A percentile compares a stretch with the other conserved stretches of the same genome.
Conservation (phyloP, 1,140 invertebrate species). For the Halictus rubicundus region DNA sequence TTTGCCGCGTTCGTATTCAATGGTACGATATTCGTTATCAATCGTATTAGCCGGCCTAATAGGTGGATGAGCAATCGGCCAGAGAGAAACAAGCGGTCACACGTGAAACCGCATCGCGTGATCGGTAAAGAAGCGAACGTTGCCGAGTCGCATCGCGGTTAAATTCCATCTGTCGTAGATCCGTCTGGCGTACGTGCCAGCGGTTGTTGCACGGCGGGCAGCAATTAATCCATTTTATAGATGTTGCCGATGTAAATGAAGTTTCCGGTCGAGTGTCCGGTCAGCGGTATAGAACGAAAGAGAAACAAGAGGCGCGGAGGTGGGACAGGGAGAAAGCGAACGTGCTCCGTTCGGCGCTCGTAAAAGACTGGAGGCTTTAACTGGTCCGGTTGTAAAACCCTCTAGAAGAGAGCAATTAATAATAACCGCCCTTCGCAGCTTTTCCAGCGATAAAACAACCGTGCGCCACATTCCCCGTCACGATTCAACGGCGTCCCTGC, state of each 20-base stretch:
- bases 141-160: slow-evolving; percentile 35
- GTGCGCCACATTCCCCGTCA: neutral
- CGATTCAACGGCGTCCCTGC: neutral
- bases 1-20: neutral
- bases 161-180: slow-evolving; percentile 52
- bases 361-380: slow-evolving; percentile 58
- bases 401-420: slow-evolving; percentile 56
- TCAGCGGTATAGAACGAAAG: neutral
- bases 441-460: neutral
- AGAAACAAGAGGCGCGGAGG: neutral
- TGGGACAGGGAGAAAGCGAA: neutral
- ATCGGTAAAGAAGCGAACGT: neutral
- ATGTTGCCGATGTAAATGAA: slow-evolving; percentile 64
- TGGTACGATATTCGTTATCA: slow-evolving; percentile 36
- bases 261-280: slow-evolving; percentile 48
- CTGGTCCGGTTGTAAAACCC: slow-evolving; percentile 46
- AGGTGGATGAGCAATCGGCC: no score
- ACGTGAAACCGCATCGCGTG: neutral
- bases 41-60: neutral
- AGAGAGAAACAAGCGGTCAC: no score
- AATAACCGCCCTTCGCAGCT: slow-evolving; percentile 5
- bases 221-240: slow-evolving; percentile 69
- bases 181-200: slow-evolving; percentile 33
- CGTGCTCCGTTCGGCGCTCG: slow-evolving; percentile 46
- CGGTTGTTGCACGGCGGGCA: slow-evolving; percentile 46